Conservation (phyloP, 1,140 invertebrate species). For the Magallana ariakensis region DNA sequence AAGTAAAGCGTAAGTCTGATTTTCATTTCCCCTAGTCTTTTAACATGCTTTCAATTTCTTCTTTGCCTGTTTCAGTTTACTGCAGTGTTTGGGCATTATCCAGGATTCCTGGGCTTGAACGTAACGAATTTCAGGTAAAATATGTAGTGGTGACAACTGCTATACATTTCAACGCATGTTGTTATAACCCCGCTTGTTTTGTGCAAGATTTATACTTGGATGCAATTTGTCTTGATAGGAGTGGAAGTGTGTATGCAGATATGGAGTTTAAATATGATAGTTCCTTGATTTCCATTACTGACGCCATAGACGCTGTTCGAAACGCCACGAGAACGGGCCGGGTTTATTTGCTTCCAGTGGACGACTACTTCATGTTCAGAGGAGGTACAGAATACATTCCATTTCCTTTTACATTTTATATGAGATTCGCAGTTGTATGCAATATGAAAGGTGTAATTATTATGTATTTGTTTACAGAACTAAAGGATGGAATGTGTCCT, state of each 20-base stretch:
- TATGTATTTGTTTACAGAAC: background rate
- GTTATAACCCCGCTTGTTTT: too few relatives aligned
- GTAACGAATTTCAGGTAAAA: too few relatives aligned
- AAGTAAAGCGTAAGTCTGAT: too few relatives aligned
- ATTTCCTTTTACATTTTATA: background rate
- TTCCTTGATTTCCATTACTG: background rate
- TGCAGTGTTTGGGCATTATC: background rate
- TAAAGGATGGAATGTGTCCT: background rate
- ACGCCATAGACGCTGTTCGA: background rate
- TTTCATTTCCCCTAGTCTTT: too few relatives aligned
- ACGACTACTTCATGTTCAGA: constrained; percentile 9
- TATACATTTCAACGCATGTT: too few relatives aligned
- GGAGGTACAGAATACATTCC: background rate
- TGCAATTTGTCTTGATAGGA: background rate
- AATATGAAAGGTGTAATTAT: too few relatives aligned
- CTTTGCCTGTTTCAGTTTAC: background rate
- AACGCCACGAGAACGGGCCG: background rate
- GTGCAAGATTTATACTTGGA: too few relatives aligned
- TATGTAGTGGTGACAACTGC: too few relatives aligned
- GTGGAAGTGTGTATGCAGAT: background rate
- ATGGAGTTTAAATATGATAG: background rate
- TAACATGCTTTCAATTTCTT: too few relatives aligned
- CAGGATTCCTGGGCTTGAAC: background rate
- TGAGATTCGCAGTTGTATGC: too few relatives aligned
- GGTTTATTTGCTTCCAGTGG: background rate